phyloP scores from a whole-genome alignment of 2,888 invertebrate species.

The Drosophila borborema region DNA sequence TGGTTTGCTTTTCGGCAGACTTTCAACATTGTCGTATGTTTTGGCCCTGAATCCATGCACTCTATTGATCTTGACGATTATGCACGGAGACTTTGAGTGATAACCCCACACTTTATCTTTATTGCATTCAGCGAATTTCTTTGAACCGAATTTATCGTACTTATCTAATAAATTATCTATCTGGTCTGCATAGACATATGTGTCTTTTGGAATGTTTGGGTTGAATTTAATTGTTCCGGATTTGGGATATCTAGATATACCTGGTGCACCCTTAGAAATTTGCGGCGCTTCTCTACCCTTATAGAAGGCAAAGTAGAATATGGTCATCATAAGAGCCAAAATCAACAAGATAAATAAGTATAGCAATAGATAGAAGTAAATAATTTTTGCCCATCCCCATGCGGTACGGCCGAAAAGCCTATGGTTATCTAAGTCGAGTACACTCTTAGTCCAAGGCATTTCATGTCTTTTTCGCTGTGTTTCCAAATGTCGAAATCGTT shows the following conservation, averaged over 20 bases:
- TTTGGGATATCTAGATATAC: slow-evolving; percentile 47
- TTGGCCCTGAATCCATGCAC: slow-evolving; percentile 43
- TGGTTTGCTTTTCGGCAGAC: slow-evolving; percentile 35
- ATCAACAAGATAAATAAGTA: slow-evolving; percentile 20
- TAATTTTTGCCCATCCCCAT: slow-evolving; percentile 53
- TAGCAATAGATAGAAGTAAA: slow-evolving; percentile 46
- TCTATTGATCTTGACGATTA: slow-evolving; percentile 63
- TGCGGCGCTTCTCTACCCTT: not conserved
- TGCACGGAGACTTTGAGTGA: slow-evolving; percentile 24
- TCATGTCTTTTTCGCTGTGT: slow-evolving; percentile 28
- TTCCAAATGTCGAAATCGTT: slow-evolving; percentile 59
- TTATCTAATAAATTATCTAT: slow-evolving; percentile 41
- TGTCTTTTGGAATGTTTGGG: slow-evolving; percentile 5
- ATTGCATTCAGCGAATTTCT: slow-evolving; percentile 45
- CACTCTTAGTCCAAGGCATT: slow-evolving; percentile 62
- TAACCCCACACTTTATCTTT: slow-evolving; percentile 62
- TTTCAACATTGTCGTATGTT: slow-evolving; percentile 40
- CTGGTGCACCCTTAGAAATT: slow-evolving; percentile 30
- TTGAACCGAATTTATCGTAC: not conserved
- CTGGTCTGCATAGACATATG: slow-evolving; percentile 31
- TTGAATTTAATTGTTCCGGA: slow-evolving; percentile 7
- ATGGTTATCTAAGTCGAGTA: slow-evolving; percentile 55
- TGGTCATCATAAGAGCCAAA: not conserved
- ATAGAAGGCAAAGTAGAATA: slow-evolving; percentile 23
- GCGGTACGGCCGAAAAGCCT: slow-evolving; percentile 46